A percentile compares a stretch with the other conserved stretches of the same genome.
phyloP scores from a whole-genome alignment of 2,797 vertebrate species.

The Anniella stebbinsi region DNA sequence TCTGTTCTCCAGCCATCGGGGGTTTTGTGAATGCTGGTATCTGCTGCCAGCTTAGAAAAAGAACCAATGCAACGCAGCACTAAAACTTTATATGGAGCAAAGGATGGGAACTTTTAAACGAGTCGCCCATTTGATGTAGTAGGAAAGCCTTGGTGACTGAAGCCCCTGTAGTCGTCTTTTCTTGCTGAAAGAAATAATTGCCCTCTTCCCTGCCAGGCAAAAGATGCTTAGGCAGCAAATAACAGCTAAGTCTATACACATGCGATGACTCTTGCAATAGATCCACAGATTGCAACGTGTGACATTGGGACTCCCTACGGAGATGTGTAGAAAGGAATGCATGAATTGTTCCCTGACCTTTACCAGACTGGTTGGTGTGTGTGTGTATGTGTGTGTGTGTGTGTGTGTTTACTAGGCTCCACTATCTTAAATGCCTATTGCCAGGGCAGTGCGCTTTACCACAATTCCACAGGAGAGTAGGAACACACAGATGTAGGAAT shows the following conservation, averaged over 20 bases:
- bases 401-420: too few species aligned
- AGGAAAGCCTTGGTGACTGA: not conserved
- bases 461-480: not conserved
- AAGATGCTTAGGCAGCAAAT: not conserved
- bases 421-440: not conserved
- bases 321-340: not conserved
- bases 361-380: not conserved
- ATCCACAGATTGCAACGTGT: not conserved
- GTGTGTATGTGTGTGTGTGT: not conserved
- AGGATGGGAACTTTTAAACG: not conserved
- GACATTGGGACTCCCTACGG: not conserved
- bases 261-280: not conserved
- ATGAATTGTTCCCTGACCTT: not conserved
- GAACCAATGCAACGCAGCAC: not conserved
- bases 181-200: not conserved
- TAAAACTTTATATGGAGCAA: slow-evolving; percentile 21
- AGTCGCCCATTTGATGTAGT: not conserved
- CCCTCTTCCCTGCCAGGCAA: not conserved
- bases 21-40: not conserved
- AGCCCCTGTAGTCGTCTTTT: not conserved
- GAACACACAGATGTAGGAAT: not conserved
- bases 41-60: not conserved
- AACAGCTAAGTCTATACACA: not conserved
- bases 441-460: not conserved
- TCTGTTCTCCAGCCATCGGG: not conserved